phyloP scores from a whole-genome alignment of 2,888 invertebrate species.

The Cinara cedri region DNA sequence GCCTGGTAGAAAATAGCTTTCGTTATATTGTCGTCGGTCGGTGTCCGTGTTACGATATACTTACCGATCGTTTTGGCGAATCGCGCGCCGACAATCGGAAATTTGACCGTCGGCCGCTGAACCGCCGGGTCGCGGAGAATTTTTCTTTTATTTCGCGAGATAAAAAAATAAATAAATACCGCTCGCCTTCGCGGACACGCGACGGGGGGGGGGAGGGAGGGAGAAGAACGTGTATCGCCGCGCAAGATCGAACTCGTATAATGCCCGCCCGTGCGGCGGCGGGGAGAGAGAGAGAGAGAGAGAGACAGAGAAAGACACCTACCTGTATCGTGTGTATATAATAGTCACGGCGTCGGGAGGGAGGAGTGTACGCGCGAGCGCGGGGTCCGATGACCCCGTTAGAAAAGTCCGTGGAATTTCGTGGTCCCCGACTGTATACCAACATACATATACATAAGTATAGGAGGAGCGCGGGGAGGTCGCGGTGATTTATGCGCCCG shows the following conservation, averaged over 20 bases:
- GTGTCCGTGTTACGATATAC: too few species aligned
- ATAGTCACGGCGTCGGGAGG: too few species aligned
- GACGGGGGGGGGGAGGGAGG: not conserved
- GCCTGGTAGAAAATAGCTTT: too few species aligned
- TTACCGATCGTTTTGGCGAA: not conserved
- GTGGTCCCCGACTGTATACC: too few species aligned
- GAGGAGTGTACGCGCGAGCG: too few species aligned
- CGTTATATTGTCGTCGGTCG: too few species aligned
- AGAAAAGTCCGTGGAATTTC: constrained; percentile 47
- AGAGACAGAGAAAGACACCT: too few species aligned
- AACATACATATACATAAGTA: too few species aligned
- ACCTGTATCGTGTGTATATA: too few species aligned
- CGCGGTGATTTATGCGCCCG: constrained; percentile 53
- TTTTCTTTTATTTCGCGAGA: not conserved
- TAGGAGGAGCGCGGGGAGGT: not conserved
- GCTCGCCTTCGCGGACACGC: not conserved
- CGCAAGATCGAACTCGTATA: not conserved
- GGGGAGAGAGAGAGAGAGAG: not conserved
- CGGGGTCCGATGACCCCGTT: constrained; percentile 41
- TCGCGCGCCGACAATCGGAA: not conserved
- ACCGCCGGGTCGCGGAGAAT: not conserved
- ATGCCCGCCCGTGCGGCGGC: not conserved
- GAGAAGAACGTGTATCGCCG: not conserved
- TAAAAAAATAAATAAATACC: not conserved
- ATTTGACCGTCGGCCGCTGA: not conserved